A percentile compares a stretch with the other conserved stretches of the same genome.
These are phyloP conservation scores for Sylvicola cinctus DNA, from an alignment of 2,888 invertebrate genomes.

Conservation along the genomic window DNA sequence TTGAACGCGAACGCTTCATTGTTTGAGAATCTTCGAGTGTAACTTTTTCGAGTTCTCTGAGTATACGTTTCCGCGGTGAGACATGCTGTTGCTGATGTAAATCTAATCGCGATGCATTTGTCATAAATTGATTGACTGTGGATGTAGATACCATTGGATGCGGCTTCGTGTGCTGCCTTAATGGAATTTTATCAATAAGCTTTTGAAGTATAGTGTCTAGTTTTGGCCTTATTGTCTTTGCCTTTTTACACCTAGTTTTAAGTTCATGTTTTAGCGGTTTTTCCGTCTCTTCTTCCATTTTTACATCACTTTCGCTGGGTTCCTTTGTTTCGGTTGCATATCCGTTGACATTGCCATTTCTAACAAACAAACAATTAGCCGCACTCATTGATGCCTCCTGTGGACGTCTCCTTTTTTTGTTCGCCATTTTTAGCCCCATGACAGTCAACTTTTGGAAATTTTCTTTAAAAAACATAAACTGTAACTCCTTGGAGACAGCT, in stretches of 20 bases:
- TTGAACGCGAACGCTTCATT: constrained; percentile 33
- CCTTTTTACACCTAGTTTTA: constrained; percentile 1
- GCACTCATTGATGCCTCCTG: constrained; percentile 27
- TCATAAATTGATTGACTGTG: constrained; percentile 15
- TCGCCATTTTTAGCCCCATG: constrained; percentile 11
- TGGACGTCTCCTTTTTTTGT: constrained; percentile 42
- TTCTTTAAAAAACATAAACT: not conserved
- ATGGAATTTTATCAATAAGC: constrained; percentile 20
- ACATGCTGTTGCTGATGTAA: constrained; percentile 29
- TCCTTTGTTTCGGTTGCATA: constrained; percentile 1
- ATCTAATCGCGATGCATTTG: constrained; percentile 15
- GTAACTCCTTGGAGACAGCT: constrained; percentile 35
- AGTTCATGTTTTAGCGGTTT: not conserved
- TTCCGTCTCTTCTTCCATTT: constrained; percentile 5
- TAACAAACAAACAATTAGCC: constrained; percentile 7
- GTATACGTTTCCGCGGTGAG: constrained; percentile 63
- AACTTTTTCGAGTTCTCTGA: constrained; percentile 61
- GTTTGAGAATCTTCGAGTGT: constrained; percentile 45
- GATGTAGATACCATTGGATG: constrained; percentile 12
- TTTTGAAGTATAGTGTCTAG: constrained; percentile 23
- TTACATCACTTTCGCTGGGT: not conserved
- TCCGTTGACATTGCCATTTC: constrained; percentile 3
- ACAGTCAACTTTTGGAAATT: not conserved
- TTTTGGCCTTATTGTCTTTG: constrained; percentile 15
- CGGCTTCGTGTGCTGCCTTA: constrained; percentile 14